Evolutionary conservation across 2,113 vertebrate species (phyloP).

Genomic region (Ptychochromis oligacanthus): DNA sequence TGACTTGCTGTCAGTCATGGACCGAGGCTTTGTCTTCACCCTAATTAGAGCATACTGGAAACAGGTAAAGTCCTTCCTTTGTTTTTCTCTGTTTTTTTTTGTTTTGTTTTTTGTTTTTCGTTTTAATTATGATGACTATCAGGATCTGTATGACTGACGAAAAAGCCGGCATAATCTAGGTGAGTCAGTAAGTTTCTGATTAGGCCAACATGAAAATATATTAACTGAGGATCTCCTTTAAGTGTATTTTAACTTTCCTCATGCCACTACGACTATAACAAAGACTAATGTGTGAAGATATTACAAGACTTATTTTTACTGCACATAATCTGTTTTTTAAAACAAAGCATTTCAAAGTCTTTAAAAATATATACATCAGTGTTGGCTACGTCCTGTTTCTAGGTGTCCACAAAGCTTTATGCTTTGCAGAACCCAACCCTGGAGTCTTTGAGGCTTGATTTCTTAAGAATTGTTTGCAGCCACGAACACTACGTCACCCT

Average conservation of each 20-base stretch:
- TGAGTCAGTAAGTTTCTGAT: fast-evolving
- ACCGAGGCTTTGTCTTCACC: constrained; percentile 94
- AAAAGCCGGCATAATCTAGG: not conserved
- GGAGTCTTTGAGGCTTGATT: constrained; percentile 93
- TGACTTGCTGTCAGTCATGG: constrained; percentile 96
- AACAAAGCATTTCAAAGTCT: not conserved
- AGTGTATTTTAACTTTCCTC: not conserved
- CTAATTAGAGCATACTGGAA: constrained; percentile 95
- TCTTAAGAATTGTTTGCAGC: constrained; percentile 93
- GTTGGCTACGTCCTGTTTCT: not conserved
- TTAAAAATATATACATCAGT: not conserved
- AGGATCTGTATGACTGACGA: not conserved
- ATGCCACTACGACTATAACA: not conserved
- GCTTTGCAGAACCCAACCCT: constrained; percentile 89
- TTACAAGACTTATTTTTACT: not conserved
- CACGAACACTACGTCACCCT: constrained; percentile 98
- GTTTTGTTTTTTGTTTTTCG: not conserved
- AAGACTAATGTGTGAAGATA: not conserved
- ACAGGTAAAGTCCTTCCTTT: constrained; percentile 83
- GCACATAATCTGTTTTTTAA: not conserved
- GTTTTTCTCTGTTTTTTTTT: not conserved
- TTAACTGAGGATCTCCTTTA: not conserved
- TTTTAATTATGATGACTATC: not conserved
- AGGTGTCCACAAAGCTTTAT: constrained; percentile 93
- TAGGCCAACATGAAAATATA: not conserved